Conservation (phyloP, 2,888 invertebrate genomes). For the Stictocephala bisonia region DNA sequence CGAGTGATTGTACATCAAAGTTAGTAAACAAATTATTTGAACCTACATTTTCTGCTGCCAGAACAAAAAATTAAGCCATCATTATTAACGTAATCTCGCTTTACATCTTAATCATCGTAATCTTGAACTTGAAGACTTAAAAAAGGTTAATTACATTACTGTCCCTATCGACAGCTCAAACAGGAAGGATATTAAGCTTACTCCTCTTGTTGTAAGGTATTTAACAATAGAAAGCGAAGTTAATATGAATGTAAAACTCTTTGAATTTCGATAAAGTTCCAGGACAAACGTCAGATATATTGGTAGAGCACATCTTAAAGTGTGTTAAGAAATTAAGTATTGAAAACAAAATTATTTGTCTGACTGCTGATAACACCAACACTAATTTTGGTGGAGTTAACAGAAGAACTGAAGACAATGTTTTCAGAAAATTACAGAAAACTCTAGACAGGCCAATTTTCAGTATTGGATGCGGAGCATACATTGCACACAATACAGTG, state of each 20-base stretch:
- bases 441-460: no score
- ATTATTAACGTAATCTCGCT: no score
- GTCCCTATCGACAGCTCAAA: background rate
- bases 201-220: background rate
- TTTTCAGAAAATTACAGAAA: background rate
- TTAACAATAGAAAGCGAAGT: background rate
- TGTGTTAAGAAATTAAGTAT: background rate
- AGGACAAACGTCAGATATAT: background rate
- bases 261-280: background rate
- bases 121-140: no score
- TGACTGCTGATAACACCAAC: no score
- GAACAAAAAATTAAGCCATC: no score
- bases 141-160: slow-evolving; percentile 4
- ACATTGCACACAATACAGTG: background rate
- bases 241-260: background rate
- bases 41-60: background rate
- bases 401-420: background rate
- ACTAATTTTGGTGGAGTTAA: background rate
- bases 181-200: background rate
- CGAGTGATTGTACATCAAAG: background rate
- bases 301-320: no score
- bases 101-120: background rate
- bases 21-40: background rate
- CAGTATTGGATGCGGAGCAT: background rate
- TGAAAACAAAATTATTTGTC: background rate